phyloP scores from a whole-genome alignment of 2,113 vertebrate genomes.

The Cryptotis parvus region DNA sequence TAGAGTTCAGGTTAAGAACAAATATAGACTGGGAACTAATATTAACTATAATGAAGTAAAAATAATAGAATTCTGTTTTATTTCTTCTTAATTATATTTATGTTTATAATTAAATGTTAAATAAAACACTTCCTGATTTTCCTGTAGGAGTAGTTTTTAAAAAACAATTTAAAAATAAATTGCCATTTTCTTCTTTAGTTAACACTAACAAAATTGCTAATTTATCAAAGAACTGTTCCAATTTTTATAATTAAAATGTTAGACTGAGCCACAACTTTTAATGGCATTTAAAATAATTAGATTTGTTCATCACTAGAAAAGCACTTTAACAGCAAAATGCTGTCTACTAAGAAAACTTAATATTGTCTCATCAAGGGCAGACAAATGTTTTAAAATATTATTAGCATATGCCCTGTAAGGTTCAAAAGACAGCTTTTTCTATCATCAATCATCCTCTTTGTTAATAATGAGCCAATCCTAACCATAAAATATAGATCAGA shows the following conservation, averaged over 20 bases:
- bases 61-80: background rate
- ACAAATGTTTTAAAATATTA: conserved; percentile 69
- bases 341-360: conserved; percentile 60
- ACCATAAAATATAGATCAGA: conserved; percentile 75
- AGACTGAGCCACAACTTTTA: conserved; percentile 33
- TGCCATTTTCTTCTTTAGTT: background rate
- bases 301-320: conserved; percentile 52
- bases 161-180: conserved; percentile 3
- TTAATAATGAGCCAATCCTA: conserved; percentile 68
- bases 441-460: conserved; percentile 67
- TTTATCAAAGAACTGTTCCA: conserved; percentile 49
- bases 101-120: background rate
- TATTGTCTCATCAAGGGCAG: conserved; percentile 29
- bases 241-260: conserved; percentile 60
- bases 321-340: conserved; percentile 56
- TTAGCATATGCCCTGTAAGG: conserved; percentile 57
- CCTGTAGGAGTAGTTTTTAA: background rate
- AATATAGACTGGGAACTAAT: background rate
- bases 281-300: conserved; percentile 62
- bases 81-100: conserved; percentile 12
- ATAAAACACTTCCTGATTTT: background rate
- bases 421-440: conserved; percentile 74
- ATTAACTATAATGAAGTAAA: background rate
- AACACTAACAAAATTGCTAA: background rate
- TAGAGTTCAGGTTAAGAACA: background rate